Conservation (phyloP, 1,140 invertebrate genomes). For the Whitmania pigra region DNA sequence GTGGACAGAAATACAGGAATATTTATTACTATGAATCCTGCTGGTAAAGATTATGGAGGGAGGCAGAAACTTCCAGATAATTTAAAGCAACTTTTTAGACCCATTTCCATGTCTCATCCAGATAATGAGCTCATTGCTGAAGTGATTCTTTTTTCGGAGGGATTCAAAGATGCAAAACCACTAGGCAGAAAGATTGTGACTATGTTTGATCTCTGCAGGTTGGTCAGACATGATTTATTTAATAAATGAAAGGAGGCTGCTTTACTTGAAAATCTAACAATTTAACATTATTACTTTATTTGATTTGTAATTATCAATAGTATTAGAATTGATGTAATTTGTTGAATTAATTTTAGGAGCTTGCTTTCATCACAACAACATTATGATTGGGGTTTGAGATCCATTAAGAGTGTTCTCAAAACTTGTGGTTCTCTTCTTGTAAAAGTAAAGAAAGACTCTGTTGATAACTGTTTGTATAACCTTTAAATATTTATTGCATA, state of each 20-base stretch:
- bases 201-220: constrained; percentile 61
- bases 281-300: not conserved
- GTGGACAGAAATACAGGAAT: constrained; percentile 74
- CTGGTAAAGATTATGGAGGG: constrained; percentile 80
- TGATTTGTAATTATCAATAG: not conserved
- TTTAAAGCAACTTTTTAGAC: constrained; percentile 75
- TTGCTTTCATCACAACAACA: constrained; percentile 76
- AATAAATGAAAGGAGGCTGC: constrained; percentile 4
- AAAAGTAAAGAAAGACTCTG: constrained; percentile 33
- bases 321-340: not conserved
- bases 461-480: constrained; percentile 8
- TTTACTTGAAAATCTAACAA: too few relatives aligned
- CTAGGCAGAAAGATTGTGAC: constrained; percentile 67
- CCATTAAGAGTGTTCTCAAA: constrained; percentile 75
- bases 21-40: constrained; percentile 92
- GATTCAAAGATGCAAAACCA: constrained; percentile 60
- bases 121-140: constrained; percentile 71
- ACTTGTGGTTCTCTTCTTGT: constrained; percentile 44
- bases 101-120: constrained; percentile 79
- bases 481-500: not conserved
- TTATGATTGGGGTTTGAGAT: constrained; percentile 94
- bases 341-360: constrained; percentile 45
- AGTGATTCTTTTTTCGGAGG: constrained; percentile 75
- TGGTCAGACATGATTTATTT: constrained; percentile 25
- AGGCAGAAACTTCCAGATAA: constrained; percentile 82